These are phyloP conservation scores for Arctia plantaginis DNA, from an alignment of 2,888 invertebrate species.

Conservation along the genomic window DNA sequence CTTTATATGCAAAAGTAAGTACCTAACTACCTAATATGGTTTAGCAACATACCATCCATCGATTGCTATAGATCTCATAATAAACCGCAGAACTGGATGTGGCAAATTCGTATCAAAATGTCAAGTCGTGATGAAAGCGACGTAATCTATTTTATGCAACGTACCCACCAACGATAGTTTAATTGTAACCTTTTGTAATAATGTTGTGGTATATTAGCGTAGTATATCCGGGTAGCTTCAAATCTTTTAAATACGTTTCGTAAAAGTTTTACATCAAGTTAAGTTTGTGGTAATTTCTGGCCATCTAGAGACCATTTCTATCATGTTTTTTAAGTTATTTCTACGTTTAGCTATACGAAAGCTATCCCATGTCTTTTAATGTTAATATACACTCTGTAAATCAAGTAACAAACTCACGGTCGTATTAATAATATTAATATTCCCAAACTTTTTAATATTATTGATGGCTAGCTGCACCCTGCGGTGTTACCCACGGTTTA, in stretches of 20 bases:
- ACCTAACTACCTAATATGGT: background rate
- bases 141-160: conserved; percentile 46
- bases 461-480: too few relatives aligned
- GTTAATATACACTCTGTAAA: too few relatives aligned
- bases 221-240: conserved; percentile 10
- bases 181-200: conserved; percentile 28
- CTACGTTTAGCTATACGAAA: too few relatives aligned
- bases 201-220: conserved; percentile 19
- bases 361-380: too few relatives aligned
- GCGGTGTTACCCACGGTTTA: too few relatives aligned
- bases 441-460: too few relatives aligned
- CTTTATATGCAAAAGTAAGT: background rate
- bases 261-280: background rate
- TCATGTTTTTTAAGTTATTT: too few relatives aligned
- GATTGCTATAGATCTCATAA: conserved; percentile 27
- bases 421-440: too few relatives aligned
- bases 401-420: too few relatives aligned
- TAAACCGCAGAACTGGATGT: conserved; percentile 14
- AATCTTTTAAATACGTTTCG: background rate
- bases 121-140: conserved; percentile 33
- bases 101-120: conserved; percentile 35
- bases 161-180: conserved; percentile 29
- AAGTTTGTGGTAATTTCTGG: too few relatives aligned
- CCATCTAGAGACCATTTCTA: too few relatives aligned
- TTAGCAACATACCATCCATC: background rate